These are phyloP conservation scores for Laothoe populi DNA, from an alignment of 2,888 invertebrate genomes.

Conservation along the genomic window DNA sequence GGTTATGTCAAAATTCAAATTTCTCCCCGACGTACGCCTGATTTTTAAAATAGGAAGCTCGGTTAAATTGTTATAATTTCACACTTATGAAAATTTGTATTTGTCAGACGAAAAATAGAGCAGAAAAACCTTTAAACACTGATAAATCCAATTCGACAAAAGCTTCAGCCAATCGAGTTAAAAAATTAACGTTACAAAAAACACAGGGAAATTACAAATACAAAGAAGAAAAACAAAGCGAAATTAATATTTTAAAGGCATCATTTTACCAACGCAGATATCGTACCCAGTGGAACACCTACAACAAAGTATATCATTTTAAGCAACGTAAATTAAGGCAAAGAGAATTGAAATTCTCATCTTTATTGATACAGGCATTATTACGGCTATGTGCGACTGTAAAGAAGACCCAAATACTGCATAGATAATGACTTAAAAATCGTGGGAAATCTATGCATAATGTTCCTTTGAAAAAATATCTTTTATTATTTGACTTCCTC, in stretches of 20 bases:
- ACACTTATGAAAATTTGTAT: not conserved
- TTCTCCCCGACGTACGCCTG: too few species aligned
- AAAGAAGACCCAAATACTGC: too few species aligned
- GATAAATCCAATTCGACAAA: not conserved
- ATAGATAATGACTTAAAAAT: too few species aligned
- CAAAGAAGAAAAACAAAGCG: not conserved
- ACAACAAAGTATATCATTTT: conserved; percentile 33
- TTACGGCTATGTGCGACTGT: too few species aligned
- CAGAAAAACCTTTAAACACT: not conserved
- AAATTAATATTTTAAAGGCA: not conserved
- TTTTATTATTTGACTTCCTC: too few species aligned
- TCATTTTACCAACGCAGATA: conserved; percentile 4
- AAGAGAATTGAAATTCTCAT: too few species aligned
- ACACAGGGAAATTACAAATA: not conserved
- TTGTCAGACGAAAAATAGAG: not conserved
- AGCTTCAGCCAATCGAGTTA: not conserved
- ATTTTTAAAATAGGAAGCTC: too few species aligned
- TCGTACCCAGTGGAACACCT: conserved; percentile 42
- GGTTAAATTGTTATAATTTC: not conserved
- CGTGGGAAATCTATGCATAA: too few species aligned
- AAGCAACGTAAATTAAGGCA: too few species aligned
- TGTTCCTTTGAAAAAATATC: too few species aligned
- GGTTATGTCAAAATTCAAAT: too few species aligned
- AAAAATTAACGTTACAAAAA: not conserved
- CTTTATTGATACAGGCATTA: too few species aligned